Evolutionary conservation across 2,888 invertebrate genomes (phyloP).

Genomic region (Leptarthrus brevirostris): DNA sequence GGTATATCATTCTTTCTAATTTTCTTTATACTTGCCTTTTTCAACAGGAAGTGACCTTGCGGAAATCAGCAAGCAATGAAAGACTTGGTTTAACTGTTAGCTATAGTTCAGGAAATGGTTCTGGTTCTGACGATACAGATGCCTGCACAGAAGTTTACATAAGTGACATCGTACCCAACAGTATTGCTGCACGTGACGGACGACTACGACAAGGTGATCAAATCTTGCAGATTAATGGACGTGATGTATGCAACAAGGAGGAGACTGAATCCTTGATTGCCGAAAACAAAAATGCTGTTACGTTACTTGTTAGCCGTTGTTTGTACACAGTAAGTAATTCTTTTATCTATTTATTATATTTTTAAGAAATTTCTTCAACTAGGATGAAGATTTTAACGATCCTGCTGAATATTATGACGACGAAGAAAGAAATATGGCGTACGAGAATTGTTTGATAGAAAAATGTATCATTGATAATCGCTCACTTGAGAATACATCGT

Average conservation of each 20-base stretch:
- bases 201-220: constrained; percentile 73
- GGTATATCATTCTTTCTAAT: too few relatives aligned
- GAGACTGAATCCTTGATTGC: constrained; percentile 73
- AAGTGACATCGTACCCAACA: constrained; percentile 73
- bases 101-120: constrained; percentile 72
- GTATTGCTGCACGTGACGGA: constrained; percentile 72
- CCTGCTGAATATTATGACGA: constrained; percentile 62
- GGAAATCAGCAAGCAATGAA: constrained; percentile 71
- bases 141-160: constrained; percentile 74
- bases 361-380: constrained; percentile 23
- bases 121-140: constrained; percentile 69
- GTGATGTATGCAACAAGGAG: constrained; percentile 71
- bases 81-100: constrained; percentile 77
- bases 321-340: constrained; percentile 70
- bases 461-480: constrained; percentile 60
- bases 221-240: constrained; percentile 73
- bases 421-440: constrained; percentile 58
- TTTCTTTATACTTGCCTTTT: too few relatives aligned
- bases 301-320: constrained; percentile 72
- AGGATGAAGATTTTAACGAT: constrained; percentile 58
- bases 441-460: constrained; percentile 60
- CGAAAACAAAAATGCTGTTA: constrained; percentile 71
- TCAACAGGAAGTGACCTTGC: constrained; percentile 73
- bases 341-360: constrained; percentile 5
- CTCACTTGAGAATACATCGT: constrained; percentile 12